Conservation (phyloP, 2,888 invertebrate species). For the Callyntrura sp. region DNA sequence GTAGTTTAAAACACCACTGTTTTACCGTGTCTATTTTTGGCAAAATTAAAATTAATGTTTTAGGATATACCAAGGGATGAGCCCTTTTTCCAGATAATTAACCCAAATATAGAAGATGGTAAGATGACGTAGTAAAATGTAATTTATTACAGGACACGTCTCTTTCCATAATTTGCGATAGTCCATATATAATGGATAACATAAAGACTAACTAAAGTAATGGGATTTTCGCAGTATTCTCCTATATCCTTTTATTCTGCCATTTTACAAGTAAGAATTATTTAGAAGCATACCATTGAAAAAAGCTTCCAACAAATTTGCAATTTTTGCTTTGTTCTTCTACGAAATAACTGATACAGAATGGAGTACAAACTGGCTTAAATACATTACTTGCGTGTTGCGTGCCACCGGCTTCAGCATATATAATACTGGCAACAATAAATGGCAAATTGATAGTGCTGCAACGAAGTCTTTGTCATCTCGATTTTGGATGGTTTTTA, state of each 20-base stretch:
- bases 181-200: neutral
- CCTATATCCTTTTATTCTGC: no score
- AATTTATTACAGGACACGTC: conserved; percentile 49
- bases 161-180: conserved; percentile 18
- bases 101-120: conserved; percentile 47
- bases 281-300: no score
- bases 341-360: no score
- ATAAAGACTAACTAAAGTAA: no score
- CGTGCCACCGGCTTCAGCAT: no score
- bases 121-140: conserved; percentile 47
- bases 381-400: no score
- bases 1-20: neutral
- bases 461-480: conserved; percentile 36
- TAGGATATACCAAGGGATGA: conserved; percentile 40
- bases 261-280: no score
- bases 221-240: no score
- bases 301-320: no score
- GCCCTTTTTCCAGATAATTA: conserved; percentile 61
- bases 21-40: neutral
- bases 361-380: no score
- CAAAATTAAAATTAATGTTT: conserved; percentile 53
- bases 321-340: no score
- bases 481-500: neutral
- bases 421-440: conserved; percentile 47
- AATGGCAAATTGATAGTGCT: conserved; percentile 46